These are phyloP conservation scores for Rhinolophus ferrumequinum DNA, from an alignment of 2,113 vertebrate species.

Conservation along the genomic window DNA sequence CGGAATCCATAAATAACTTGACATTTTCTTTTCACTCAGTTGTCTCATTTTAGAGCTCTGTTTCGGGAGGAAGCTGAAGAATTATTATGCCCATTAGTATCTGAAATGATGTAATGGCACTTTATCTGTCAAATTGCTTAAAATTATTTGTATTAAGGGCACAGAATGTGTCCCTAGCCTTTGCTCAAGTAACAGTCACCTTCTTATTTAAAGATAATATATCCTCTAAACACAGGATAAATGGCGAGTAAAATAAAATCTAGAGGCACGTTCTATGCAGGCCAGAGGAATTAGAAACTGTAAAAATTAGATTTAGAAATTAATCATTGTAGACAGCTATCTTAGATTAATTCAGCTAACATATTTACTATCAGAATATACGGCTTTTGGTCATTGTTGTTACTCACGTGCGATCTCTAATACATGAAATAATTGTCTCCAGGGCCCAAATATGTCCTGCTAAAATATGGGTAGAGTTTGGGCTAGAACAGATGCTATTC, in stretches of 20 bases:
- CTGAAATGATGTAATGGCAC: conserved; percentile 80
- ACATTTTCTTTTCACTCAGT: conserved; percentile 78
- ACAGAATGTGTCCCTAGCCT: conserved; percentile 74
- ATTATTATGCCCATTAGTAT: conserved; percentile 80
- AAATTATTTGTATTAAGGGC: conserved; percentile 81
- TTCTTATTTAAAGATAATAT: conserved; percentile 79
- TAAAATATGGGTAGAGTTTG: background rate
- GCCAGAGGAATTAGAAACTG: conserved; percentile 58
- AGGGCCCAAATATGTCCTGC: background rate
- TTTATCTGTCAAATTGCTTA: conserved; percentile 79
- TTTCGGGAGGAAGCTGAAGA: conserved; percentile 71
- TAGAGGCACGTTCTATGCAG: conserved; percentile 10
- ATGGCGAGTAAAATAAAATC: conserved; percentile 62
- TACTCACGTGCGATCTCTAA: conserved; percentile 15
- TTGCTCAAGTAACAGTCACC: conserved; percentile 77
- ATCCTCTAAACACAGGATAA: conserved; percentile 71
- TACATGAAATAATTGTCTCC: conserved; percentile 30
- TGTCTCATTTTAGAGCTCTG: conserved; percentile 67
- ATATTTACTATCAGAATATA: conserved; percentile 44
- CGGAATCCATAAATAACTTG: conserved; percentile 73
- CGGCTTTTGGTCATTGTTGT: conserved; percentile 17
- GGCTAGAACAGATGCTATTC: background rate
- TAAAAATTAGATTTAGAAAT: conserved; percentile 56
- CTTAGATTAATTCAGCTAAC: conserved; percentile 54
- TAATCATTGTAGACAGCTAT: conserved; percentile 24